Percentiles rank a stretch among this genome's conserved stretches.
Conservation (phyloP, 2,113 vertebrate genomes). For the Hydrolagus affinis region DNA sequence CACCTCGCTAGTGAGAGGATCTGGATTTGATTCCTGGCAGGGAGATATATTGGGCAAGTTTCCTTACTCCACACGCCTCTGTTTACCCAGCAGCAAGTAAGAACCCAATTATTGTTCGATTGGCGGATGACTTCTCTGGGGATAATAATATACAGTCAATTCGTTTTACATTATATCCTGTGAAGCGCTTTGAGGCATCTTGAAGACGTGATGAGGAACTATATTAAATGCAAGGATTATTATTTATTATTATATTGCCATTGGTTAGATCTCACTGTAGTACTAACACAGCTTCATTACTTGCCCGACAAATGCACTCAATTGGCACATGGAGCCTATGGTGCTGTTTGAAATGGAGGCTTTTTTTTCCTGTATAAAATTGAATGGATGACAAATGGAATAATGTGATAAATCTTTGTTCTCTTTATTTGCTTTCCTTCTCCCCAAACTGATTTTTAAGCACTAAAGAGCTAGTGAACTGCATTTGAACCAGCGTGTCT, state of each 20-base stretch:
- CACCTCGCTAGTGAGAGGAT: too few relatives aligned
- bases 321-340: neutral
- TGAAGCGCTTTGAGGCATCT: too few relatives aligned
- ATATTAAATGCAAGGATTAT: too few relatives aligned
- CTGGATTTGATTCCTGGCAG: too few relatives aligned
- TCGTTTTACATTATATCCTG: too few relatives aligned
- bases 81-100: too few relatives aligned
- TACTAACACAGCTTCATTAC: conserved; percentile 12
- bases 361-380: neutral
- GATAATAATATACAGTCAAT: too few relatives aligned
- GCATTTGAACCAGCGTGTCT: neutral
- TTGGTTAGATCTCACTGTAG: neutral
- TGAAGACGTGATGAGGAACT: too few relatives aligned
- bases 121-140: too few relatives aligned
- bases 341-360: neutral
- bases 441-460: neutral
- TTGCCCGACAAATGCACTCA: neutral
- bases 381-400: conserved; percentile 11
- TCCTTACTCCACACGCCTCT: too few relatives aligned
- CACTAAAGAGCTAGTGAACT: neutral
- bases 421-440: neutral
- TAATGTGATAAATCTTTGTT: neutral
- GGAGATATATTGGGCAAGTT: too few relatives aligned
- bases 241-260: neutral
- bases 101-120: too few relatives aligned